Evolutionary conservation across 2,113 vertebrate genomes (phyloP), one percentile per base, ranked within the genome.

Genomic region (Chaetorhynchus papuensis): DNA sequence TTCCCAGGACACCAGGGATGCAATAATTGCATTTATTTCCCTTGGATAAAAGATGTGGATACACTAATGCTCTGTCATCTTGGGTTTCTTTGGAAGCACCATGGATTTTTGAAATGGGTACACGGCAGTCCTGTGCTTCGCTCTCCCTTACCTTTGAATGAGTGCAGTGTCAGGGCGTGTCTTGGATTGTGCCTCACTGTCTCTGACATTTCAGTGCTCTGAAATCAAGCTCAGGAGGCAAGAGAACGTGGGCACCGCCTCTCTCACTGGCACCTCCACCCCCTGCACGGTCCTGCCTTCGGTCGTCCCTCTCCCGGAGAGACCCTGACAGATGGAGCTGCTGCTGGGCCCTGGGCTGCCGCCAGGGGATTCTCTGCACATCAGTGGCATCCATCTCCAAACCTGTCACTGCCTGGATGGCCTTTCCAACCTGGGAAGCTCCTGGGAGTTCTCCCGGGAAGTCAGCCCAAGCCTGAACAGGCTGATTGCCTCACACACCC

Each of bases 261-360:
- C 39, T 42, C 13, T 86, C 64, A 4, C 15, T 63, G 61, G 33
- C 64, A 86, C n/a, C 79, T 83, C 37, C 52, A 52, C 7, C 16
- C 75, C 52, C 56, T 41, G 42, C 8, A 0, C 6, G 20, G 47
- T 26, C 37, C 69, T 76, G 65, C 50, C 47, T 90, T 69, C 66
- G 15, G 3, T 8, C 28, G 12, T 68, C 41, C 50, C 50, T 80
- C 47, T 86, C 68, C 45, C 1, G 0, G 54, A 24, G 70, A 74
- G 50, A 50, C 59, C 78, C 45, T 70, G 88, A 83, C 85, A 93
- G 94, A 95, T 78, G 79, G 88, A 81, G 53, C 66, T 92, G 39
- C 44, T 91, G 90, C 80, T 75, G 88, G 28, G 83, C 27, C 49
- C 76, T 87, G 79, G 76, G 68, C 60, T 88, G 39, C 76, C 93